Evolutionary conservation across 2,888 invertebrate genomes (phyloP).

Genomic region (Drosophila melanosoma): DNA sequence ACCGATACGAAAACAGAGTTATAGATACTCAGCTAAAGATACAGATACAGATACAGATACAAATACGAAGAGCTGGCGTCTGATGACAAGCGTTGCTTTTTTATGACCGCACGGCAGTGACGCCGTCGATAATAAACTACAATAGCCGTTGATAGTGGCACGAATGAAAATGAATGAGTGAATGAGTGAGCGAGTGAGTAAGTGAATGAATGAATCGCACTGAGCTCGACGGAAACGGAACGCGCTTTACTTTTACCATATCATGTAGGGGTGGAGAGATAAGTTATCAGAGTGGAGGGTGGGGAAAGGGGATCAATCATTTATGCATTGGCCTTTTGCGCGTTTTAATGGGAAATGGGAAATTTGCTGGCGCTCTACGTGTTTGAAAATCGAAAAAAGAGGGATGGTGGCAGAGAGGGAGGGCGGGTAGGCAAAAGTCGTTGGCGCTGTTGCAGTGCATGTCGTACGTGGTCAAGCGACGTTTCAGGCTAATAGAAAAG

Average conservation of each 20-base stretch:
- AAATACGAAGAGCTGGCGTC: constrained; percentile 19
- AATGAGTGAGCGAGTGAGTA: constrained; percentile 38
- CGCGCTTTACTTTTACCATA: constrained; percentile 30
- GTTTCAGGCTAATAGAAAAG: constrained; percentile 74
- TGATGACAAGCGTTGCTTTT: constrained; percentile 55
- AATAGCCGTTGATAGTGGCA: constrained; percentile 59
- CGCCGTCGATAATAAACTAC: constrained; percentile 71
- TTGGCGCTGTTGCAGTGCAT: constrained; percentile 43
- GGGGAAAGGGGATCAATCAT: constrained; percentile 61
- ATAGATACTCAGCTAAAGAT: constrained; percentile 6
- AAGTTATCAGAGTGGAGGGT: background rate
- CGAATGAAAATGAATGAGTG: constrained; percentile 57
- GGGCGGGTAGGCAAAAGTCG: constrained; percentile 12
- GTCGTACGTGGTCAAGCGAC: constrained; percentile 72
- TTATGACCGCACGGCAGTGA: constrained; percentile 56
- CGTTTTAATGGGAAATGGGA: constrained; percentile 67
- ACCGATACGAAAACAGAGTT: constrained; percentile 6
- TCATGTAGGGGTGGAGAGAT: background rate
- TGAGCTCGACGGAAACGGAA: constrained; percentile 44
- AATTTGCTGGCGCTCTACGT: constrained; percentile 75
- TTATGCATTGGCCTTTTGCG: constrained; percentile 77
- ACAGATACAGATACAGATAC: constrained; percentile 4
- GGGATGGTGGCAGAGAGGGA: background rate
- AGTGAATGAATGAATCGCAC: constrained; percentile 63
- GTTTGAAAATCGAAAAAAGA: constrained; percentile 68